Evolutionary conservation across 2,113 vertebrate genomes (phyloP).

Genomic region (Tupaia chinensis): DNA sequence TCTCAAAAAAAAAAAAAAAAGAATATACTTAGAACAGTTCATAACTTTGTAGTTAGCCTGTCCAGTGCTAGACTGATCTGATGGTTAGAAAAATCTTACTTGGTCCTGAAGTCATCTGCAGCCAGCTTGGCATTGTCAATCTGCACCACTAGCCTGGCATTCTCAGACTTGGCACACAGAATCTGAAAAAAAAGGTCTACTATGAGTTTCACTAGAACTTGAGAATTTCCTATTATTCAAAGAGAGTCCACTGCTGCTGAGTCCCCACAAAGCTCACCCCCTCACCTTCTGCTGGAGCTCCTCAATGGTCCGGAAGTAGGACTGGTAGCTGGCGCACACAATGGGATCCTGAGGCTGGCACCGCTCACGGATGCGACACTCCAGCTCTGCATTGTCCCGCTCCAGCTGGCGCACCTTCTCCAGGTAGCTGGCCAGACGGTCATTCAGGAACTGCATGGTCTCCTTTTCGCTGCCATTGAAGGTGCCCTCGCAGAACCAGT

Average conservation of each 20-base stretch:
- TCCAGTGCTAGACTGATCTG: no score
- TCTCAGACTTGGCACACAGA: constrained; percentile 76
- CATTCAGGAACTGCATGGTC: constrained; percentile 89
- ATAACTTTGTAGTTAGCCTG: background rate
- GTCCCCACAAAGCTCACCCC: no score
- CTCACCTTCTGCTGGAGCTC: constrained; percentile 84
- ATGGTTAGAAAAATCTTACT: constrained; percentile 74
- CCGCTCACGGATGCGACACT: constrained; percentile 80
- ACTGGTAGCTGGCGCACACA: constrained; percentile 67
- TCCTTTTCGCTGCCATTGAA: constrained; percentile 86
- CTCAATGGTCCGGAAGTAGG: constrained; percentile 78
- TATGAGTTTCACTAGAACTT: no score
- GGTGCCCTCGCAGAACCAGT: constrained; percentile 66
- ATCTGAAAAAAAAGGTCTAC: constrained; percentile 58
- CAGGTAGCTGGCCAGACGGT: constrained; percentile 89
- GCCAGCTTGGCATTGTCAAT: constrained; percentile 83
- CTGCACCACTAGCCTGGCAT: constrained; percentile 73
- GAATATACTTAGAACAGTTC: no score
- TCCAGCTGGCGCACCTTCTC: constrained; percentile 87
- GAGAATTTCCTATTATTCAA: no score
- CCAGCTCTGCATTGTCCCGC: constrained; percentile 85
- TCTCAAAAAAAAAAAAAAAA: no score
- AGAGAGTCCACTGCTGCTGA: no score
- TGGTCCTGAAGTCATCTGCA: constrained; percentile 80
- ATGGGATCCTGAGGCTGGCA: constrained; percentile 66